These are phyloP conservation scores for Schizotus pectinicornis DNA, from an alignment of 2,888 invertebrate genomes.

Conservation along the genomic window DNA sequence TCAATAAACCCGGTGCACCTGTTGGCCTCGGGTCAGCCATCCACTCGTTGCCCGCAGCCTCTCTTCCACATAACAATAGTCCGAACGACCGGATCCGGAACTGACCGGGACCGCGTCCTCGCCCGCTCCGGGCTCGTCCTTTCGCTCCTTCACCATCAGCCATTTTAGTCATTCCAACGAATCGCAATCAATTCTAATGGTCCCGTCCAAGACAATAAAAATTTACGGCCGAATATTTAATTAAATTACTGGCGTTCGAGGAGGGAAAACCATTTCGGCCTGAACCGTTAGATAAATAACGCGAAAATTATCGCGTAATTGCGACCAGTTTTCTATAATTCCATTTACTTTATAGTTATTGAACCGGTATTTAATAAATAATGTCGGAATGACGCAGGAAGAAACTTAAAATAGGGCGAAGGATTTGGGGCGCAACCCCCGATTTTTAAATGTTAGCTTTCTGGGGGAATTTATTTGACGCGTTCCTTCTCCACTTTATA, in stretches of 20 bases:
- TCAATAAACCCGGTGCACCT: slow-evolving; percentile 61
- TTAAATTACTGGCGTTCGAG: too few relatives aligned
- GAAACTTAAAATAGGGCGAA: too few relatives aligned
- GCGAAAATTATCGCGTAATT: slow-evolving; percentile 6
- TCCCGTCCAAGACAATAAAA: too few relatives aligned
- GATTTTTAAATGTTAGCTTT: too few relatives aligned
- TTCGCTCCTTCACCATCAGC: too few relatives aligned
- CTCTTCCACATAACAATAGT: slow-evolving; percentile 22
- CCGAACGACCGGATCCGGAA: slow-evolving; percentile 20
- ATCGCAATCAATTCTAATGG: too few relatives aligned
- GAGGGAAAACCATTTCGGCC: too few relatives aligned
- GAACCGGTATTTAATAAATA: slow-evolving; percentile 3
- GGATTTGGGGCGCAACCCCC: too few relatives aligned
- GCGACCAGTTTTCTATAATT: slow-evolving; percentile 1
- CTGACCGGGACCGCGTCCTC: slow-evolving; percentile 17
- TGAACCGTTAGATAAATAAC: too few relatives aligned
- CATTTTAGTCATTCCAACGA: too few relatives aligned
- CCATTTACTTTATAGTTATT: neutral
- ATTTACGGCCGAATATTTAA: too few relatives aligned
- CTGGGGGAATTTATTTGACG: neutral
- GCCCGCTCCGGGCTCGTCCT: neutral
- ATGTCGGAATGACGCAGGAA: slow-evolving; percentile 15
- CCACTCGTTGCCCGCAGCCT: slow-evolving; percentile 41
- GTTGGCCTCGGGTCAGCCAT: slow-evolving; percentile 58
- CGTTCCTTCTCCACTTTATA: slow-evolving; percentile 22